Evolutionary conservation across 2,888 invertebrate species (phyloP).

Genomic region (Gymnosoma rotundatum): DNA sequence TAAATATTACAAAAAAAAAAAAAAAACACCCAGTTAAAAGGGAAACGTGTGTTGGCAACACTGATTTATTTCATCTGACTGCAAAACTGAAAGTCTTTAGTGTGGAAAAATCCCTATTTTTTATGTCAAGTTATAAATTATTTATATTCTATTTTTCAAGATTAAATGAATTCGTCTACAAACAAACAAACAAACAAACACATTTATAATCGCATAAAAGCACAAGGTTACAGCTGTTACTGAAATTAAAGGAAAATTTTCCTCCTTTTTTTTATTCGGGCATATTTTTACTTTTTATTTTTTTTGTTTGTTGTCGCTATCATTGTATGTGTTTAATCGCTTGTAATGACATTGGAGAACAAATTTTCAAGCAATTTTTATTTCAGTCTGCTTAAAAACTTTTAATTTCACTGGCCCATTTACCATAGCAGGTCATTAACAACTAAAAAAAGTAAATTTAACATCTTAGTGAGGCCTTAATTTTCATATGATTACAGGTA

Average conservation of each 20-base stretch:
- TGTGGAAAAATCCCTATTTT: neutral
- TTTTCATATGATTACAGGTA: neutral
- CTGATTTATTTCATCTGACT: neutral
- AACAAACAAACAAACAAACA: neutral
- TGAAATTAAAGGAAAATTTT: slow-evolving; percentile 6
- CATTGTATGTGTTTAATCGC: slow-evolving; percentile 59
- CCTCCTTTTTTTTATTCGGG: neutral
- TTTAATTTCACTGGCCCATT: slow-evolving; percentile 38
- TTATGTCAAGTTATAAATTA: slow-evolving; percentile 8
- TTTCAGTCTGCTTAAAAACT: slow-evolving; percentile 28
- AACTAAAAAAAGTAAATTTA: slow-evolving; percentile 3
- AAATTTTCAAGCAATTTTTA: slow-evolving; percentile 45
- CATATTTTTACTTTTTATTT: slow-evolving; percentile 7
- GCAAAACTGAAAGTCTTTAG: neutral
- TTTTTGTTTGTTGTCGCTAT: neutral
- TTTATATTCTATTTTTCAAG: slow-evolving; percentile 3
- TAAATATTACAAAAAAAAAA: no score
- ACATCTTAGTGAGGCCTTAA: slow-evolving; percentile 25
- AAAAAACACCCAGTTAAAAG: no score
- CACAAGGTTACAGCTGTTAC: slow-evolving; percentile 37
- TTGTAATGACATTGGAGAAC: slow-evolving; percentile 60
- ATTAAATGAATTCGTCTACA: no score
- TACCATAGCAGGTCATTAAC: neutral
- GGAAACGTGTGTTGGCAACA: neutral
- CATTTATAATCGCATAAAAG: neutral